Evolutionary conservation across 2,888 invertebrate species (phyloP), one percentile per base, ranked within the genome.

Genomic region (Sinohyriopsis cumingii): DNA sequence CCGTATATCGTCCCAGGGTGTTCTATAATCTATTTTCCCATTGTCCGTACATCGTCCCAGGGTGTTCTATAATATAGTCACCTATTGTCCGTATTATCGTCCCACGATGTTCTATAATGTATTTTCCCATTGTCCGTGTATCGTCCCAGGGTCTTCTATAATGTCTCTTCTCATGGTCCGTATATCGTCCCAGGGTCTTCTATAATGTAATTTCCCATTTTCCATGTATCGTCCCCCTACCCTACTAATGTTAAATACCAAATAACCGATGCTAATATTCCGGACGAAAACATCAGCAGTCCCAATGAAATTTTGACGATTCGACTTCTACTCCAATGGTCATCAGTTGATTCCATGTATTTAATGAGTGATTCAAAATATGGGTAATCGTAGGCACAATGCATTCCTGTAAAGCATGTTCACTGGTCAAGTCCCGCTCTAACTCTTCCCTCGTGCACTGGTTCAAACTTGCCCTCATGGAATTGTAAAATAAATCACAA

Each of bases 371-470:
- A 71, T 73, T 86, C 86, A 63, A 82, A 82, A 68, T 83, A 75
- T 19, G 81, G 84, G 65, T 85, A 86, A 68, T 85, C 85, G 65
- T 86, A 86, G 15, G 85, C 85, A 64, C 84, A 85, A 4, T 85
- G 65, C 86, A 86, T 85, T 0, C 84, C 85, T 18, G 80, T 59
- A 54, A 86, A 80, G 60, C 84, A 84, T 0, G 81, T 83, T 84
- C 85, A 85, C 62, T 84, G 86, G 70, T 85, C 85, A 7, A 85
- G 74, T 2, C 84, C 84, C 1, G 79, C 78, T 2, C 85, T 76
- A 71, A 84, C 85, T 18, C 65, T 64, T 84, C 84, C 84, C 67
- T 84, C 84, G 59, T 85, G 83, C 80, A 84, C 77, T 3, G 77
- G 55, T 57, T 75, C 74, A 20, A 65, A 64, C 3, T 74, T 70